phyloP scores from a whole-genome alignment of 2,888 invertebrate genomes.

The Stenolophus ochropezus region DNA sequence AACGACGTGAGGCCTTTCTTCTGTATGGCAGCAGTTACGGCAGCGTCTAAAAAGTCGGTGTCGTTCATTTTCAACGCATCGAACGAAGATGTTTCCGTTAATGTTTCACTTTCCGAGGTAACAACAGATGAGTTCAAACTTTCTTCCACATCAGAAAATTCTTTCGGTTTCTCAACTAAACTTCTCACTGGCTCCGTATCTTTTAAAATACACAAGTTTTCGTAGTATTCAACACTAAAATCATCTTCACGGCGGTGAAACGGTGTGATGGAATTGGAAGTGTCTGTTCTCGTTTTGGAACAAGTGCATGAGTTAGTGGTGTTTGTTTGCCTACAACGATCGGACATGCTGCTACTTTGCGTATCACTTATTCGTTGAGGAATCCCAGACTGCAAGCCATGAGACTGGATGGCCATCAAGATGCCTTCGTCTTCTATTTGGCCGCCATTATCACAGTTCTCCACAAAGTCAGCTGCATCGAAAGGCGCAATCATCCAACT shows the following conservation, averaged over 20 bases:
- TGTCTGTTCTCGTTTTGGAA: conserved; percentile 43
- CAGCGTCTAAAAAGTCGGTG: conserved; percentile 80
- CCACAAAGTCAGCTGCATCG: conserved; percentile 75
- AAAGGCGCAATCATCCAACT: conserved; percentile 76
- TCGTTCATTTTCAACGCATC: conserved; percentile 64
- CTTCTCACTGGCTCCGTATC: too few relatives aligned
- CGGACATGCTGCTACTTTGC: conserved; percentile 60
- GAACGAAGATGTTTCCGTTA: neutral
- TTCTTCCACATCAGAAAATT: conserved; percentile 44
- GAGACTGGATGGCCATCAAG: conserved; percentile 83
- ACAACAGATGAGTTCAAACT: conserved; percentile 20
- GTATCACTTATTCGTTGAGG: conserved; percentile 46
- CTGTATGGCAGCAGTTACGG: conserved; percentile 84
- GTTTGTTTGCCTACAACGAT: conserved; percentile 60
- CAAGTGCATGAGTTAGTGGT: conserved; percentile 68
- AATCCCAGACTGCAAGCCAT: conserved; percentile 76
- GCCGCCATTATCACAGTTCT: conserved; percentile 76
- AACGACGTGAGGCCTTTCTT: conserved; percentile 81
- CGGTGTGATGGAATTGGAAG: conserved; percentile 27
- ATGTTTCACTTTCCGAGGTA: conserved; percentile 30
- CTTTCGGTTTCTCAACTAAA: neutral
- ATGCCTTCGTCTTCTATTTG: conserved; percentile 83
- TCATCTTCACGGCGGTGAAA: conserved; percentile 51
- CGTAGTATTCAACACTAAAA: conserved; percentile 48
- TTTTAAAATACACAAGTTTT: conserved; percentile 52